Conservation (phyloP, 1,140 invertebrate species). For the Steinernema khuongi region DNA sequence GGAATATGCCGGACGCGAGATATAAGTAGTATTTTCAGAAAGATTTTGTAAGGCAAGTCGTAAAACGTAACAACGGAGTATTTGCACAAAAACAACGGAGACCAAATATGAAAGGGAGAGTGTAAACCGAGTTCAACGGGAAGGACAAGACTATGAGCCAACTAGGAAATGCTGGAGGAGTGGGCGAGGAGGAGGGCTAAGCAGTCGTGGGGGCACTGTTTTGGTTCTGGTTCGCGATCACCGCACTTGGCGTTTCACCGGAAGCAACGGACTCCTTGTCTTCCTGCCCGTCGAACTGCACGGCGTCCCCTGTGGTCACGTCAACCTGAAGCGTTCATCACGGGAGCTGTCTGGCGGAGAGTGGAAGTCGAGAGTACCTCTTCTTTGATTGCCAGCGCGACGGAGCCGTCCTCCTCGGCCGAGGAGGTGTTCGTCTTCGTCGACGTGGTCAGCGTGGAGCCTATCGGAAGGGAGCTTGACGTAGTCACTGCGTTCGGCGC, state of each 20-base stretch:
- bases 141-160: not conserved
- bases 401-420: not conserved
- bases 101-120: not conserved
- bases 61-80: not conserved
- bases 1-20: no score
- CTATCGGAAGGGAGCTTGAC: not conserved
- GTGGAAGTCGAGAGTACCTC: not conserved
- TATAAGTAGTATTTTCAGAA: not conserved
- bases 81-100: constrained; percentile 15
- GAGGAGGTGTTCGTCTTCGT: not conserved
- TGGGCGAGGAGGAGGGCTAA: not conserved
- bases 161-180: not conserved
- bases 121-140: not conserved
- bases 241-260: not conserved
- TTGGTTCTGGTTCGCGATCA: not conserved
- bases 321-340: not conserved
- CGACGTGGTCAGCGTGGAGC: not conserved
- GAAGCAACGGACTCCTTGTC: not conserved
- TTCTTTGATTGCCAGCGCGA: not conserved
- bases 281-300: not conserved
- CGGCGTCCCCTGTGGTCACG: not conserved
- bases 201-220: not conserved
- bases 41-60: constrained; percentile 8
- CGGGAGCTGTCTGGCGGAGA: not conserved
- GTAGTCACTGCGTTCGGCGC: not conserved